A percentile compares a stretch with the other conserved stretches of the same genome.
Evolutionary conservation across 2,888 invertebrate species (phyloP).

Genomic region (Epirrhoe alternata): DNA sequence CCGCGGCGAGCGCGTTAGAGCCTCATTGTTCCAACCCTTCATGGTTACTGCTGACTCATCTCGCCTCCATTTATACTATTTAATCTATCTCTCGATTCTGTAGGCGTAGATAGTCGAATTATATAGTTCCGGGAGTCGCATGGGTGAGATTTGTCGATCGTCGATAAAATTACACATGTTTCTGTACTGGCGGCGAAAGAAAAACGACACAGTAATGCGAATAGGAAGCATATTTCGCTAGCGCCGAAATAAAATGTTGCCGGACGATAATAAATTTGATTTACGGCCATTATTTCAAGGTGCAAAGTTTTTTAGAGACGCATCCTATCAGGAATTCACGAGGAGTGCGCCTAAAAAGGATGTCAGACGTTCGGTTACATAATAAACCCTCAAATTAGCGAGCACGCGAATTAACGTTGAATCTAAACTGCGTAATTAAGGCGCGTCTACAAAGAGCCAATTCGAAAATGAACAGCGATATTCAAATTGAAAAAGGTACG

Average conservation of each 20-base stretch:
- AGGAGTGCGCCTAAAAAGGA: constrained; percentile 69
- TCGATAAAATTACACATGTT: constrained; percentile 60
- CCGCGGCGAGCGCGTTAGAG: constrained; percentile 43
- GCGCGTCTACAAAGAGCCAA: constrained; percentile 78
- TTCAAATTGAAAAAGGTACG: constrained; percentile 84
- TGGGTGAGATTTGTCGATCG: constrained; percentile 66
- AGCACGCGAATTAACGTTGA: constrained; percentile 78
- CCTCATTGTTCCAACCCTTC: constrained; percentile 67
- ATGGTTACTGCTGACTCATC: constrained; percentile 72
- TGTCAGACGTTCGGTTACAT: constrained; percentile 71
- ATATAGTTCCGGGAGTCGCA: constrained; percentile 66
- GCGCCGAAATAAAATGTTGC: constrained; percentile 61
- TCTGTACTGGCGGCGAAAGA: constrained; percentile 59
- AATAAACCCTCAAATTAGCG: constrained; percentile 82
- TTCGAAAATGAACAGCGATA: constrained; percentile 82
- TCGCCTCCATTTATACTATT: constrained; percentile 79
- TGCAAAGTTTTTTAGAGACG: constrained; percentile 44
- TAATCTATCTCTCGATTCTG: constrained; percentile 74
- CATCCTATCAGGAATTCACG: constrained; percentile 69
- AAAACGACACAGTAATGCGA: constrained; percentile 63
- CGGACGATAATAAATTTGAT: constrained; percentile 59
- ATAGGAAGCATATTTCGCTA: constrained; percentile 60
- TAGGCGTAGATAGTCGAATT: constrained; percentile 74
- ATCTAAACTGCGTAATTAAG: constrained; percentile 83
- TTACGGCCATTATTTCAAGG: constrained; percentile 48